A percentile compares a stretch with the other conserved stretches of the same genome.
These are phyloP conservation scores for Iguana delicatissima DNA, from an alignment of 2,797 vertebrate species.

Conservation along the genomic window DNA sequence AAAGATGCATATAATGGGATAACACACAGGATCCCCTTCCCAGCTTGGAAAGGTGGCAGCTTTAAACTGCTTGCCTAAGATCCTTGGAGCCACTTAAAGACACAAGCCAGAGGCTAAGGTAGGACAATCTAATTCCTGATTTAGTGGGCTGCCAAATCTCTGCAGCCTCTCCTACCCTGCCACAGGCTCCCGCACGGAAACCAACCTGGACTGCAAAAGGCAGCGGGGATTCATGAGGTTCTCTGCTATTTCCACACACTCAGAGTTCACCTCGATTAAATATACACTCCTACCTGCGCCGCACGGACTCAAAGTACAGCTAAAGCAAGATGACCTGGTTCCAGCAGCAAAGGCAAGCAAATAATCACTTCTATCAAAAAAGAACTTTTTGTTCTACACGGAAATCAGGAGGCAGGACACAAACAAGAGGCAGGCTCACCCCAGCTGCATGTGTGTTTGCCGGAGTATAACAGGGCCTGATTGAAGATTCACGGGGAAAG, in stretches of 20 bases:
- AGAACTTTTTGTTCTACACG: slow-evolving; percentile 21
- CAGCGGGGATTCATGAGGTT: not conserved
- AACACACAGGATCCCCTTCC: not conserved
- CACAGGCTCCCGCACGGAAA: slow-evolving; percentile 51
- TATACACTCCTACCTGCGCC: slow-evolving; percentile 36
- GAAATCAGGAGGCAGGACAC: not conserved
- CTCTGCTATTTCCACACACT: not conserved
- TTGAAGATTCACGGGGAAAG: not conserved
- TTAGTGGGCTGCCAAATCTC: slow-evolving; percentile 22
- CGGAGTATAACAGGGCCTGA: not conserved
- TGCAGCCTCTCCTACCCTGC: slow-evolving; percentile 50
- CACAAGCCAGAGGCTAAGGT: not conserved
- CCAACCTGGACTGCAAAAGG: not conserved
- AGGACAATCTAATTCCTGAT: not conserved
- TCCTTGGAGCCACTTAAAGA: not conserved
- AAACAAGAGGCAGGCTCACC: not conserved
- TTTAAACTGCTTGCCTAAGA: not conserved
- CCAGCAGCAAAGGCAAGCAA: not conserved
- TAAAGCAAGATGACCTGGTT: too few relatives aligned
- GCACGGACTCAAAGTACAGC: slow-evolving; percentile 54
- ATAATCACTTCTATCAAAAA: slow-evolving; percentile 6
- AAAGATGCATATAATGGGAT: not conserved
- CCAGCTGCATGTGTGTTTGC: not conserved
- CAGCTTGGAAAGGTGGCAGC: not conserved
- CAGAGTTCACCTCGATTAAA: slow-evolving; percentile 57